Conservation (phyloP, 2,113 vertebrate species). For the Phylloscopus whistleri region DNA sequence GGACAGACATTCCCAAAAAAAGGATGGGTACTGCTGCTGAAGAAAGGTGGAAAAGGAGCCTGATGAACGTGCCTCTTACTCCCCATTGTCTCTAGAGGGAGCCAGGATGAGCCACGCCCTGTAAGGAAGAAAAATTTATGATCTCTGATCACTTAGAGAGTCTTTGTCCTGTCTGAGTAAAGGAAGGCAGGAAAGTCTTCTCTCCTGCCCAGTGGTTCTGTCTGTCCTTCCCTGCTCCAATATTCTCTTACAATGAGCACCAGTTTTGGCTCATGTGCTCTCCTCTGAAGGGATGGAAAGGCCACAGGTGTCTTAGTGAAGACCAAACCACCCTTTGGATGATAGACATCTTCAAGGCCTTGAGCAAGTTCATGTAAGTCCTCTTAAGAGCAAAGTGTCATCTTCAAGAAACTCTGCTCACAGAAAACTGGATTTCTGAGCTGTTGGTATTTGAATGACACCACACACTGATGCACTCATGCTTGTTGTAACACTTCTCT, state of each 20-base stretch:
- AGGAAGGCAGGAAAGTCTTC: not conserved
- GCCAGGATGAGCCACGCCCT: not conserved
- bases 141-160: not conserved
- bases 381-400: not conserved
- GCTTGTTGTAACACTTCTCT: not conserved
- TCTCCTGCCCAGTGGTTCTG: not conserved
- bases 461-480: not conserved
- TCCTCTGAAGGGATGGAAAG: not conserved
- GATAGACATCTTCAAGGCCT: not conserved
- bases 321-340: not conserved
- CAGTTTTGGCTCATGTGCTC: not conserved
- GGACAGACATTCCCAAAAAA: not conserved
- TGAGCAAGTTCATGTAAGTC: not conserved
- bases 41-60: not conserved
- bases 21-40: not conserved
- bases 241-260: not conserved
- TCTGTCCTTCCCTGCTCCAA: not conserved
- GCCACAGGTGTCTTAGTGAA: not conserved
- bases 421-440: not conserved
- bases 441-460: not conserved
- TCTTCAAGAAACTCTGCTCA: not conserved
- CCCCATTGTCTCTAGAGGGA: not conserved
- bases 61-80: not conserved
- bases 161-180: not conserved
- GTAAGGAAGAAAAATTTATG: not conserved